Base-by-base conservation (phyloP, 2,888 invertebrate genomes). In the Drosophila dives region DNA sequence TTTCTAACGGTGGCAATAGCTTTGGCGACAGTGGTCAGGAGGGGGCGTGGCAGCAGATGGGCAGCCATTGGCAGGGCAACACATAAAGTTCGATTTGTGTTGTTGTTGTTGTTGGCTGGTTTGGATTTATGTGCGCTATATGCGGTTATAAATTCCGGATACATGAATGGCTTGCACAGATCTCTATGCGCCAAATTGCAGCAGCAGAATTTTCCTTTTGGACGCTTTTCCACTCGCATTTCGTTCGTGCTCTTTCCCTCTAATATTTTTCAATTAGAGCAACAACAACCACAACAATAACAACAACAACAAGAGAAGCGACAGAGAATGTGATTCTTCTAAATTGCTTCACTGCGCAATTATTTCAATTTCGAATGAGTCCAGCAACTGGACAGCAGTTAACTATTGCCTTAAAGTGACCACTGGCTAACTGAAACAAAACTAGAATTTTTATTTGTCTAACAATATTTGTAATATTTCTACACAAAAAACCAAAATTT, bases 291-390 rank as follows among this genome's bases (percentile, higher is more conserved):
- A 49, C 64, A 63, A n/a, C 33, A n/a, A 67, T 69, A 69, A 76
- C 72, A 67, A 51, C 58, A 48, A 51, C 40, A 48, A 29, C 49
- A 59, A 60, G 17, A 29, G 29, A 33, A 23, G 61, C 23, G 33
- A 23, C 34, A 51, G 62, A 50, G 55, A 75, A 86, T 87, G 89
- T 81, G 90, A 91, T 91, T 91, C 91, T 91, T 91, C 87, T 91
- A 91, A 91, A 91, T 92, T 91, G 91, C 91, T 92, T 91, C 90
- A 91, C 77, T 91, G 91, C 85, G 89, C 91, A 91, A 91, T 91
- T 91, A 91, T 91, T 91, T 91, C 91, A 90, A 90, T 90, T 91
- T 83, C 76, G 83, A 85, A 78, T 84, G 89, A 83, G 76, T 32
- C 20, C 29, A 56, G 67, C 71, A 64, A 72, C 66, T 67, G 64